Percentiles rank a stretch among this genome's conserved stretches.
phyloP scores from a whole-genome alignment of 2,113 vertebrate genomes.

The Morphnarchus princeps region DNA sequence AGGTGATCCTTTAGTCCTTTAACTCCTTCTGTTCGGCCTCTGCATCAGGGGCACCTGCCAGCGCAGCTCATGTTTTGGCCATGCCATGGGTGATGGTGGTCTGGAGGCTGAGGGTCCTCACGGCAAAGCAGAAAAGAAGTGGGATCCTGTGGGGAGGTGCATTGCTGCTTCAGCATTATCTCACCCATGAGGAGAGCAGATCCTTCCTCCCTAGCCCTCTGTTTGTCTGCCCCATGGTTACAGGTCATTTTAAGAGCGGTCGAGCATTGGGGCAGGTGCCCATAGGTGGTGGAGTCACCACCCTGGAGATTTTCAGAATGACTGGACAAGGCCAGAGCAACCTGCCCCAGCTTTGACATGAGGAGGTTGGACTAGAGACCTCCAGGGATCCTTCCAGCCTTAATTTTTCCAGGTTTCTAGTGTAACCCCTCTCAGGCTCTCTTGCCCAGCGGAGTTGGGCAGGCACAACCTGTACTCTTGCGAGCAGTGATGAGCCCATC shows the following conservation, averaged over 20 bases:
- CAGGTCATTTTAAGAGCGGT: background rate
- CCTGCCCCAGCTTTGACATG: background rate
- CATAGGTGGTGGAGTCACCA: background rate
- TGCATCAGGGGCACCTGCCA: fast-evolving
- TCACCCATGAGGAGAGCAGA: background rate
- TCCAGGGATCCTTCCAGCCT: background rate
- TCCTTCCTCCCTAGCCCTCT: background rate
- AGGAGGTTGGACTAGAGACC: background rate
- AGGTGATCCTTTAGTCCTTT: background rate
- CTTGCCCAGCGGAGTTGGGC: background rate
- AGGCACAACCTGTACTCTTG: background rate
- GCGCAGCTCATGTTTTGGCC: background rate
- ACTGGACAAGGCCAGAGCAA: background rate
- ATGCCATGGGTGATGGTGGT: background rate
- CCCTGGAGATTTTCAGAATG: background rate
- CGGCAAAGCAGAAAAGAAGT: background rate
- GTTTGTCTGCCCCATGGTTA: too few species aligned
- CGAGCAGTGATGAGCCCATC: background rate
- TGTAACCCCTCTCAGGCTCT: background rate
- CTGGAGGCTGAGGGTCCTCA: background rate
- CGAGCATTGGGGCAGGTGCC: background rate
- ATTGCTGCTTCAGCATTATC: background rate
- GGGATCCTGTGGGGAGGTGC: fast-evolving
- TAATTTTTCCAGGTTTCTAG: background rate
- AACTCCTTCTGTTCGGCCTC: fast-evolving